These are phyloP conservation scores for Acyrthosiphon pisum DNA, from an alignment of 1,140 invertebrate species.

Conservation along the genomic window DNA sequence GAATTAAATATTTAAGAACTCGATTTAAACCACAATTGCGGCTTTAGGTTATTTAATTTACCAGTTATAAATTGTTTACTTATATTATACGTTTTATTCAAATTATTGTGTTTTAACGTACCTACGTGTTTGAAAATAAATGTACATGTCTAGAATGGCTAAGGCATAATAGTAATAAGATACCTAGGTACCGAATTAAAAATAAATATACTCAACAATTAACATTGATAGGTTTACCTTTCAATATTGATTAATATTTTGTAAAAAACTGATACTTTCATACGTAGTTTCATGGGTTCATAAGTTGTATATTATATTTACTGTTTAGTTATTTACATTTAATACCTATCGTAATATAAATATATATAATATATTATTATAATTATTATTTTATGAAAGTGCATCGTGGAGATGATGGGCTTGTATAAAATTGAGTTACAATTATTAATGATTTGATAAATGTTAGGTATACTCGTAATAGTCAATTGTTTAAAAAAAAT, in stretches of 20 bases:
- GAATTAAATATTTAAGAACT: conserved; percentile 6
- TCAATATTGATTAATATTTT: neutral
- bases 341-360: no score
- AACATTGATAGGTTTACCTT: neutral
- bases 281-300: neutral
- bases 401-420: neutral
- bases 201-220: neutral
- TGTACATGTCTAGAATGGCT: neutral
- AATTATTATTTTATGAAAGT: no score
- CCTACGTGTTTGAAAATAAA: neutral
- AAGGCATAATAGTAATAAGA: neutral
- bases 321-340: neutral
- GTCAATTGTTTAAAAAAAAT: neutral
- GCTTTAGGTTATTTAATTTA: neutral
- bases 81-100: neutral
- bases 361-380: no score
- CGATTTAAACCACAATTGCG: neutral
- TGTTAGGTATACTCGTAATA: neutral
- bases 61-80: neutral
- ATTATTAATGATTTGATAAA: neutral
- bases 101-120: neutral
- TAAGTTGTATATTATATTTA: neutral
- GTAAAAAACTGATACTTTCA: neutral
- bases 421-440: neutral
- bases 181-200: neutral